Evolutionary conservation across 1,140 invertebrate genomes (phyloP), one percentile per base, ranked within the genome.

Genomic region (Alviniconcha marisindica): DNA sequence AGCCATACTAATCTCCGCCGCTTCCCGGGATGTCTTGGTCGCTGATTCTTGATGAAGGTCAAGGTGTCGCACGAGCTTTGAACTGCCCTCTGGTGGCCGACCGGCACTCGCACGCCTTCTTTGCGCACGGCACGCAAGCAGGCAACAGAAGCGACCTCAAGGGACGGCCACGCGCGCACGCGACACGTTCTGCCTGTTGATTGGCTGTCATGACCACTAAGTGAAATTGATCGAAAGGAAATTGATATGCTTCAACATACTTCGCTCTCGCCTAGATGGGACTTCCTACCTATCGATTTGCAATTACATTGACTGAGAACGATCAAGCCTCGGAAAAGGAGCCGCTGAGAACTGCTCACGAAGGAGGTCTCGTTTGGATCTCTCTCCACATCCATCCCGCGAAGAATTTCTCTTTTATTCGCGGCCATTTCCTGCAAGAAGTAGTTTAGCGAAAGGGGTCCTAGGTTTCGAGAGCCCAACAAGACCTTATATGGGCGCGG

Each of bases 161-260:
- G 51, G 77, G 54, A 78, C 5, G 28, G 28, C 12, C 51, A 15
- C 44, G 76, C 76, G 76, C 36, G 33, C 77, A 78, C 54, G 77
- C 77, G 28, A 78, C 77, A 78, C 77, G 77, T 78, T 60, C 51
- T 63, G 77, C 77, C 77, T 78, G 77, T 78, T 78, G 77, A 78
- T 36, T 78, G 77, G 77, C 77, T 78, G 54, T 78, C 51, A 60
- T 78, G 77, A 40, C 51, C 56, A 63, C 77, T 78, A 78, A 78
- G n/a, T 60, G 54, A 78, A 63, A 78, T 78, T 60, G 36, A 78
- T 78, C 51, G 77, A 78, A 78, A 63, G 77, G 77, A 78, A 78
- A 78, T 60, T 78, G 77, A 78, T 78, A 63, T 78, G 77, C 77
- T 78, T 60, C 54, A 78, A 78, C 77, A 78, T 78, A 54, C 77